Base-by-base conservation (phyloP, 30 jellyfish, hydroid and myxozoan genomes). In the Hydractinia symbiolongicarpus region DNA sequence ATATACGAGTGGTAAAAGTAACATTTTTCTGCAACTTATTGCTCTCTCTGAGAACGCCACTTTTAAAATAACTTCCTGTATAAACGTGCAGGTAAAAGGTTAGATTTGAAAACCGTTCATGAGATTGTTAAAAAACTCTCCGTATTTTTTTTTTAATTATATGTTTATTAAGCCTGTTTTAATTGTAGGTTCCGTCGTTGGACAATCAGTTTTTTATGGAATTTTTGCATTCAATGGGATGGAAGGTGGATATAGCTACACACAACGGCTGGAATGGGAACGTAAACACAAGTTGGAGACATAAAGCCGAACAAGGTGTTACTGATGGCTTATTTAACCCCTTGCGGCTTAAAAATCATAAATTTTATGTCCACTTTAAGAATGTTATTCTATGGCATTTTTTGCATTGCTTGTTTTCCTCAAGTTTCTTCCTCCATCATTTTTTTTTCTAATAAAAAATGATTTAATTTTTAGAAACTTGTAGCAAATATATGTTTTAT, bases 221-320 rank as follows among this genome's bases (percentile, higher is more conserved):
- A 62, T 90, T 86, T 52, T 44, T 90, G 20, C 95, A 81, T 81
- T 90, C 97, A n/a, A 67, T 90, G 9, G 97, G 97, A 4, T 90
- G 97, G 97, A 91, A 90, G 16, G 97, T 86, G 19, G 83, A 88
- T 20, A 71, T 81, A 8, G 89, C 90, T 11, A 66, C 78, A 17
- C 97, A 90, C 70, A 74, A 90, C 30, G 97, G 97, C 13, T 90
- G 97, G 97, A 90, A 94, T 52, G 97, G 97, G 20, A 71, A 86
- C 51, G 78, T 64, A 8, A 11, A 76, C 0, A 83, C 95, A 5
- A 90, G 95, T 66, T 90, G 95, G 94, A 30, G 44, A 30, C 44
- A 30, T 30, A 74, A 70, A 50, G 30, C 61, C 9, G 54, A 61
- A 20, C 8, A 44, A 55, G 64, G 50, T 53, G 11, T 73, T 15